Evolutionary conservation across 2,888 invertebrate genomes (phyloP).

Genomic region (Ryuthela nishihirai): DNA sequence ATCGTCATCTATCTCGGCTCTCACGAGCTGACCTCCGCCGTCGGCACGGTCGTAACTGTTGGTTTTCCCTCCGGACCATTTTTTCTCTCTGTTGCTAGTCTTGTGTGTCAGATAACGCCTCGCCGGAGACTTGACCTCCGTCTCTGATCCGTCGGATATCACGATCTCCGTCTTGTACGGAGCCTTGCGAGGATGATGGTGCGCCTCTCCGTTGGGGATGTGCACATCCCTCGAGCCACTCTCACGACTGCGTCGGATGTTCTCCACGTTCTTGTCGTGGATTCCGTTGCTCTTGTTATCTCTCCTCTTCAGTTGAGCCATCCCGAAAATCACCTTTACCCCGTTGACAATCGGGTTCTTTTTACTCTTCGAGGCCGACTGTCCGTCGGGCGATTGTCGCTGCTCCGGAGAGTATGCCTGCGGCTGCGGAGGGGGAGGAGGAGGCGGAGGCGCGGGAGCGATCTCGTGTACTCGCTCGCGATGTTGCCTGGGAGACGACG

Average conservation of each 20-base stretch:
- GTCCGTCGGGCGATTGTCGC: slow-evolving; percentile 7
- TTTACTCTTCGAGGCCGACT: slow-evolving; percentile 18
- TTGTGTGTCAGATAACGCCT: too few relatives aligned
- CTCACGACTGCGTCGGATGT: background rate
- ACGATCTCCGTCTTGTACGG: slow-evolving; percentile 23
- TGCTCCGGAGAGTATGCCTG: background rate
- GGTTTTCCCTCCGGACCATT: too few relatives aligned
- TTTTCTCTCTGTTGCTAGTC: too few relatives aligned
- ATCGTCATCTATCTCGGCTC: too few relatives aligned
- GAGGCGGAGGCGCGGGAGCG: slow-evolving; percentile 18
- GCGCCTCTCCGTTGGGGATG: background rate
- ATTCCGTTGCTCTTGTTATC: background rate
- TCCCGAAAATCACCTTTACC: slow-evolving; percentile 38
- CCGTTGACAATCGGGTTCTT: slow-evolving; percentile 35
- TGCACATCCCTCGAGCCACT: background rate
- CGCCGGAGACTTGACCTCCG: slow-evolving; percentile 22
- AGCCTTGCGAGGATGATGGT: background rate
- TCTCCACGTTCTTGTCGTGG: background rate
- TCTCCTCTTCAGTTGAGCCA: slow-evolving; percentile 7
- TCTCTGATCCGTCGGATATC: slow-evolving; percentile 20
- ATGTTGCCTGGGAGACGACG: slow-evolving; percentile 19
- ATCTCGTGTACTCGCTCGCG: too few relatives aligned
- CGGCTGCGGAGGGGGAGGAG: slow-evolving; percentile 11
- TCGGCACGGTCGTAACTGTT: too few relatives aligned
- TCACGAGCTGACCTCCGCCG: too few relatives aligned